Percentiles rank a stretch among this genome's conserved stretches.
Conservation (phyloP, 2,113 vertebrate species). For the Cavia porcellus region DNA sequence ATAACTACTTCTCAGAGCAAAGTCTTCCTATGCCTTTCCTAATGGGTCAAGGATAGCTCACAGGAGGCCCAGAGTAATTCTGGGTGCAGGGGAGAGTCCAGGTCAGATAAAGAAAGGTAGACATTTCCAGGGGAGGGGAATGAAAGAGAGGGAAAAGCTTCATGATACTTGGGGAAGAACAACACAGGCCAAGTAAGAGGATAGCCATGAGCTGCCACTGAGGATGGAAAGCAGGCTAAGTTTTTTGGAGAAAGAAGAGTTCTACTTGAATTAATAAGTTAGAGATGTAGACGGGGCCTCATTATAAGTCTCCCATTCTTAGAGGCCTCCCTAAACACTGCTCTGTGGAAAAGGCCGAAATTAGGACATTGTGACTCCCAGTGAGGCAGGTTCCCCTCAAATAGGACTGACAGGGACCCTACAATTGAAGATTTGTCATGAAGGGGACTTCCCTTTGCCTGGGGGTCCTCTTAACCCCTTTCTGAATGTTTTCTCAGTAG, state of each 20-base stretch:
- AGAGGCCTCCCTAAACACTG: neutral
- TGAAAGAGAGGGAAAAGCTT: neutral
- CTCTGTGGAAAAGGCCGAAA: neutral
- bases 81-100: neutral
- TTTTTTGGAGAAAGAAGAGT: neutral
- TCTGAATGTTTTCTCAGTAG: neutral
- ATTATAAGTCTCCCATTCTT: neutral
- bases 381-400: neutral
- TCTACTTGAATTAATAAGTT: neutral
- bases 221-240: neutral
- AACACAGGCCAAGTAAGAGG: neutral
- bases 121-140: neutral
- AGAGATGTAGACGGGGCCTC: neutral
- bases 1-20: neutral
- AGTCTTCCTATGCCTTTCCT: neutral
- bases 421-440: neutral
- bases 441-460: neutral
- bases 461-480: neutral
- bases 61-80: neutral
- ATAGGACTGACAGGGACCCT: neutral
- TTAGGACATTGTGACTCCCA: neutral
- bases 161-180: neutral
- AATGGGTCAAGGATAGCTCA: neutral
- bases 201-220: neutral
- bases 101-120: neutral